Base-by-base conservation (phyloP, 2,888 invertebrate genomes). In the Callyntrura guangdongensis region DNA sequence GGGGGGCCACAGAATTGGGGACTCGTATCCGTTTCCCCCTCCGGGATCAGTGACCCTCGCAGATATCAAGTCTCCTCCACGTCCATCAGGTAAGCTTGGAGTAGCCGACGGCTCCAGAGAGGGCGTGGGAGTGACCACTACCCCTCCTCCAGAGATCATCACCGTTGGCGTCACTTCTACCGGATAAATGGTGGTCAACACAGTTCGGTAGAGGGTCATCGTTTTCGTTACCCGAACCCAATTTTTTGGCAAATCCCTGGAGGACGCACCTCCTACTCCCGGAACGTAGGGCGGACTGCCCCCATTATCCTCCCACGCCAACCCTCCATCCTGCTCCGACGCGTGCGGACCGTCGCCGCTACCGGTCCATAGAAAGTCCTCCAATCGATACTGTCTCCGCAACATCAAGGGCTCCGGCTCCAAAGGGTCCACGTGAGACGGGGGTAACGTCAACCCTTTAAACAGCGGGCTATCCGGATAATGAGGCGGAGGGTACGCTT, bases 281-380 rank as follows among this genome's bases (percentile, higher is more conserved):
- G 12, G 47, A 47, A 0, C 67, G 0, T 27, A 69, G 2, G 49
- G 25, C 12, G 45, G 17, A 1, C n/a, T 20, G 0, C 79, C 82
- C 5, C 90, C 88, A 27, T 91, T 92, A 88, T 94, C 94, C 49
- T 93, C 93, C 94, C 94, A 94, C 0, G 93, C 93, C 5, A 94
- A 74, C 2, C 93, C 94, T 6, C 93, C 94, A 45, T 91, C 88
- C 72, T 91, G 87, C 14, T 89, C 87, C 0, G 92, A 86, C 0
- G 89, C 79, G 25, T 89, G 49, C 14, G 97, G 97, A 0, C 97
- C 98, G 94, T 98, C 98, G 0, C 98, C 98, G 0, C 97, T 97
- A 0, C 98, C 98, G 0, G 97, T 97, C 98, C 98, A 98, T 95
- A 98, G 97, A 95, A 98, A 98, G 95, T 98, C 98, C 94, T 98